Base-by-base conservation (phyloP, 2,113 vertebrate genomes). In the Rana temporaria region DNA sequence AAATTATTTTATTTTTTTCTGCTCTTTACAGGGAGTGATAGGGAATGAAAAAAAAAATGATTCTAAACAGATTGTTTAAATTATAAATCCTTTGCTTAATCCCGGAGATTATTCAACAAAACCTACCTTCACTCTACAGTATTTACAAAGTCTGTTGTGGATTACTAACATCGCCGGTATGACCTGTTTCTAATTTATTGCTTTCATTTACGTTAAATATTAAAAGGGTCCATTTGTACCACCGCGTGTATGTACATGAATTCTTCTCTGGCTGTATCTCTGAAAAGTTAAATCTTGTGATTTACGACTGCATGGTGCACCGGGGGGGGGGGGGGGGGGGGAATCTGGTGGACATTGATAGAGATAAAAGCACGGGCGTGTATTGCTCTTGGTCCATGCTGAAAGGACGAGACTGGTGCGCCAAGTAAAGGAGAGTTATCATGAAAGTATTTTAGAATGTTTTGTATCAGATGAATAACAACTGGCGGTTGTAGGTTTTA, bases 141-240 rank as follows among this genome's bases (percentile, higher is more conserved):
- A 91, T 91, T 92, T 90, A 89, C 18, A 22, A 90, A 93, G 92
- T 93, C 93, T 95, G 93, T 91, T 93, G 88, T 86, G 92, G 92
- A 93, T 95, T 95, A 94, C 88, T 87, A 90, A 92, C 90, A 93
- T 90, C 89, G 90, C 90, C 88, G 85, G 91, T 90, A 89, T 90
- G 93, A 94, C 84, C 92, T 94, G 93, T 92, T 95, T 94, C 89
- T 91, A 92, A 95, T 95, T 93, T 95, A 93, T 92, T 90, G 90
- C 91, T 91, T 92, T 94, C 90, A 91, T 91, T 92, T 92, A 90
- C 89, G 91, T 91, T 94, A 92, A 92, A 93, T 91, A 93, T 92
- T 90, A 92, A 92, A 93, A 92, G 90, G 89, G 89, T 88, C 88
- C 91, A 91, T 92, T 94, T 95, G 91, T 95, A 91, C 88, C 84